A percentile compares a stretch with the other conserved stretches of the same genome.
Evolutionary conservation across 2,888 invertebrate species (phyloP).

Genomic region (Acanthopleura granulata): DNA sequence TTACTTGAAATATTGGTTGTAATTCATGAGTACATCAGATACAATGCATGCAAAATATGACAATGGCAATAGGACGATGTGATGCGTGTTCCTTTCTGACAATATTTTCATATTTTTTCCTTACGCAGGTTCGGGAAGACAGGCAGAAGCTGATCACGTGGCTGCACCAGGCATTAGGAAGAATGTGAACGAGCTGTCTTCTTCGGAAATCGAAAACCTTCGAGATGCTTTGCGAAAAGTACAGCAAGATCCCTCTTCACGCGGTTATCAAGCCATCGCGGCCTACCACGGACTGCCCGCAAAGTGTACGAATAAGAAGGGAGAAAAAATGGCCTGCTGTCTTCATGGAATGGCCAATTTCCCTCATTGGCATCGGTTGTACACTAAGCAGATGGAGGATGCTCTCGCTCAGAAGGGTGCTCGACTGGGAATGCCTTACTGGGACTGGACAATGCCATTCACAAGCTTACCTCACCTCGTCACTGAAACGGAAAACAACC

Average conservation of each 20-base stretch:
- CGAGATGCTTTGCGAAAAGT: constrained; percentile 30
- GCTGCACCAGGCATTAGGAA: constrained; percentile 29
- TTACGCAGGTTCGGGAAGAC: background rate
- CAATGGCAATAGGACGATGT: no score
- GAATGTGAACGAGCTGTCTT: constrained; percentile 31
- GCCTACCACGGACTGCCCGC: constrained; percentile 34
- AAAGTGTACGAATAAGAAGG: constrained; percentile 20
- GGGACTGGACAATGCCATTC: constrained; percentile 24
- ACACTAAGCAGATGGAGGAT: constrained; percentile 27
- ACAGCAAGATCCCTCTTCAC: constrained; percentile 24
- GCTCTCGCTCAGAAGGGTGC: constrained; percentile 19
- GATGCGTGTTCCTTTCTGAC: no score
- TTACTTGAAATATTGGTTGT: no score
- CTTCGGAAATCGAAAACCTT: constrained; percentile 32
- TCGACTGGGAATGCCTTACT: constrained; percentile 23
- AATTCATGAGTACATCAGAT: no score
- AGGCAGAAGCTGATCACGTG: background rate
- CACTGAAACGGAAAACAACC: constrained; percentile 31
- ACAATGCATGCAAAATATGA: no score
- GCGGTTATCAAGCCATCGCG: constrained; percentile 30
- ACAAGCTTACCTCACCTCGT: constrained; percentile 17
- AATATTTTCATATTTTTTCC: no score
- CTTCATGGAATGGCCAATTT: constrained; percentile 38
- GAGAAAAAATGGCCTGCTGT: constrained; percentile 30
- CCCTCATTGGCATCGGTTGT: constrained; percentile 40